Base-by-base conservation (phyloP, 2,888 invertebrate genomes). In the Plagodis pulveraria region DNA sequence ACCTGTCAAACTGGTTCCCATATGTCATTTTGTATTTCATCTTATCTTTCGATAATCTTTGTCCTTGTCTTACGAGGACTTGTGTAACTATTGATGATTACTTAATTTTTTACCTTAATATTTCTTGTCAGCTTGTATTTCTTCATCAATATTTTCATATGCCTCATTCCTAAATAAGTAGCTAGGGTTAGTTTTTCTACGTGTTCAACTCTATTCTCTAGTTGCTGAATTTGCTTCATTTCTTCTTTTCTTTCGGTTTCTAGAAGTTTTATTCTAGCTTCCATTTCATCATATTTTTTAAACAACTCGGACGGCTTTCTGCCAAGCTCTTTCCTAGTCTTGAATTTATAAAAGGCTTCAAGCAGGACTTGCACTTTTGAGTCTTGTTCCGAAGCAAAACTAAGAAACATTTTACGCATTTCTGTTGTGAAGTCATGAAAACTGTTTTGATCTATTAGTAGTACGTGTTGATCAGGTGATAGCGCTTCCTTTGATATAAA, bases 351-450 rank as follows among this genome's bases (percentile, higher is more conserved):
- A 5, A 58, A 35, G n/a, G 54, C 54, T 6, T 54, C 58, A 32
- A 50, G 32, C 6, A 58, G 32, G 34, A 42, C 6, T 35, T 9
- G 46, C 7, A 58, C 36, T 47, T 47, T 50, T 7, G 42, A n/a
- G 6, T 47, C 12, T 54, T 58, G 58, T 36, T 58, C 58, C 5
- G 50, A 46, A 5, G 58, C 41, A 40, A 54, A 58, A n/a, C 32
- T 38, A 12, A 41, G 46, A 50, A 50, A 58, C 54, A 58, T 54
- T 47, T 12, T 38, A 38, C 50, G 54, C 46, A 58, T 58, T 58
- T 58, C 54, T 43, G 46, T 58, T 43, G 54, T 50, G 36, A 58
- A 58, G 10, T 58, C 54, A 38, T 50, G 42, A 11, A 56, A 56
- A 36, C 45, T 32, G 0, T 61, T 56, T 50, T 56, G 41, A 33